Base-by-base conservation (phyloP, 2,888 invertebrate genomes). In the Orthosia incerta region DNA sequence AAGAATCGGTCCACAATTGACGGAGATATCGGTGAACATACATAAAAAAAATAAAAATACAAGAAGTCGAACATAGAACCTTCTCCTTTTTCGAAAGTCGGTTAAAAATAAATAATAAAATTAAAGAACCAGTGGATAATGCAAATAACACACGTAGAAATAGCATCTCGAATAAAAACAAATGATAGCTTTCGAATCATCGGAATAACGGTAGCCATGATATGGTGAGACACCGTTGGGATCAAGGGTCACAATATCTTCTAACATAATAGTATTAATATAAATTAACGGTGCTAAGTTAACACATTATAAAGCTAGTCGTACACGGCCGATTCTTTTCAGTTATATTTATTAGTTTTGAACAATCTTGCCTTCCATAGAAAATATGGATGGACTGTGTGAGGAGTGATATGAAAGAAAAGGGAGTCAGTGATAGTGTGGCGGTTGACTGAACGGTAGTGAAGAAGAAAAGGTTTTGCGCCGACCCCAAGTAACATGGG, bases 201-300 rank as follows among this genome's bases (percentile, higher is more conserved):
- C n/a, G 23, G 45, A 16, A 1, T 74, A 74, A 74, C 67, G 76
- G 67, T 53, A 76, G 76, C 51, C 46, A 23, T 31, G 23, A 13
- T 50, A 13, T 16, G 20, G n/a, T 46, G 13, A 23, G 15, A 46
- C n/a, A 66, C 45, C 31, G n/a, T 56, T 56, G n/a, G 12, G 78
- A 51, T 78, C 70, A 78, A 57, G 79, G 61, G 71, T 70, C 75
- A 56, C 56, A 51, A n/a, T 57, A 60, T 50, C 13, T 71, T 48
- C n/a, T 7, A 71, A 45, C 45, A 31, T 57, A 26, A 3, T 16
- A 20, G 20, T 61, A 46, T n/a, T 71, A 5, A 26, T 53, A 53
- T 26, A 69, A 53, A n/a, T 15, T 7, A 46, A 31, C 31, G 46
- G 23, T 62, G 15, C 69, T 11, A 23, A 57, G 46, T 68, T 46